Percentiles rank a stretch among this genome's conserved stretches.
Evolutionary conservation across 30 jellyfish, hydroid and myxozoan species (phyloP).

Genomic region (Clytia hemisphaerica): DNA sequence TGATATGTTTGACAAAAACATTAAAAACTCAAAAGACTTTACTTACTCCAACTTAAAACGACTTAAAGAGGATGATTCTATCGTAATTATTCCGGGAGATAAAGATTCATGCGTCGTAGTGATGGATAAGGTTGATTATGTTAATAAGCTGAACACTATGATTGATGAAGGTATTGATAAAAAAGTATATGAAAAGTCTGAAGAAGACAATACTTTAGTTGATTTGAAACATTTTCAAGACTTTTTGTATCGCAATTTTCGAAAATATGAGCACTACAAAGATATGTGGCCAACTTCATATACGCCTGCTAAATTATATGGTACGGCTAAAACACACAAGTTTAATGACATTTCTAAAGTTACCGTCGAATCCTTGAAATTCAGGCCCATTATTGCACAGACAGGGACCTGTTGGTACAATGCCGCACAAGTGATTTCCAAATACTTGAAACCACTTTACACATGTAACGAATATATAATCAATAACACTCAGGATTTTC

Average conservation of each 20-base stretch:
- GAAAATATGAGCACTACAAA: not conserved
- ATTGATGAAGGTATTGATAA: constrained; percentile 12
- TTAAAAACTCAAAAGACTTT: constrained; percentile 11
- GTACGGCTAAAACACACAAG: constrained; percentile 26
- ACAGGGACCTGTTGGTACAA: constrained; percentile 8
- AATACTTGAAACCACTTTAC: no score
- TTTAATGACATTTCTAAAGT: constrained; percentile 8
- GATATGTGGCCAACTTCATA: constrained; percentile 1
- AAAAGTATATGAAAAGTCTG: constrained; percentile 8
- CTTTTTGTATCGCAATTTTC: constrained; percentile 2
- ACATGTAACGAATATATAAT: no score
- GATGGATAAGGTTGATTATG: constrained; percentile 21
- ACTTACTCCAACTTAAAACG: constrained; percentile 1
- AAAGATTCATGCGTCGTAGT: no score
- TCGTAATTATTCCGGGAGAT: not conserved
- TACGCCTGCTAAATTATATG: constrained; percentile 17
- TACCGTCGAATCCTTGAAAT: constrained; percentile 12
- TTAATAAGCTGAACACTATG: constrained; percentile 2
- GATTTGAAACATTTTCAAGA: no score
- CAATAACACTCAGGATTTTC: no score
- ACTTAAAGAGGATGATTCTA: no score
- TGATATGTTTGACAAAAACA: constrained; percentile 6
- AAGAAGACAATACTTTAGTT: not conserved
- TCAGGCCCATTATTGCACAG: constrained; percentile 21
- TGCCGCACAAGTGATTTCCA: no score